Evolutionary conservation across 2,113 vertebrate genomes (phyloP).

Genomic region (Sturnira hondurensis): DNA sequence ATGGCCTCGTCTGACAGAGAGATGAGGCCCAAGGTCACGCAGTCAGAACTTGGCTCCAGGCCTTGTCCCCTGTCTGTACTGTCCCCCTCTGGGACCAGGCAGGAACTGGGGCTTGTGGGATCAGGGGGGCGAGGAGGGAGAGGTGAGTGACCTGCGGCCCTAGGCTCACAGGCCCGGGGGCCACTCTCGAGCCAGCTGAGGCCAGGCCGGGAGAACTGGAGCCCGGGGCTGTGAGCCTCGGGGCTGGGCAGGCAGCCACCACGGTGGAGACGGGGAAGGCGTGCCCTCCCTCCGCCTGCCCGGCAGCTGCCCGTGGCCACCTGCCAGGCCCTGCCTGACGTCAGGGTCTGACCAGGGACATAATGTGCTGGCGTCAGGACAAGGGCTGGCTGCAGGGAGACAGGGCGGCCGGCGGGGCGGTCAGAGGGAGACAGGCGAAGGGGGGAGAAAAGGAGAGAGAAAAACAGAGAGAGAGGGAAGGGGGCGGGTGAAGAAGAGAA

Average conservation of each 20-base stretch:
- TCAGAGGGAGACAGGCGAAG: constrained; percentile 40
- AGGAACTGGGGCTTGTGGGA: not conserved
- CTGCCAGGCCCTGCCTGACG: constrained; percentile 82
- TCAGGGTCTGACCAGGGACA: constrained; percentile 83
- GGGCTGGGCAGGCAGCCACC: not conserved
- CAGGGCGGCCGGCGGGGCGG: constrained; percentile 36
- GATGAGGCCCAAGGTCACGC: not conserved
- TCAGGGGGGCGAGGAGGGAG: not conserved
- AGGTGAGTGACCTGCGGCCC: not conserved
- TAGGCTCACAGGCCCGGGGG: not conserved
- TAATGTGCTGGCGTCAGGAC: constrained; percentile 81
- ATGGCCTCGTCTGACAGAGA: not conserved
- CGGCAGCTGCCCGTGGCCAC: constrained; percentile 76
- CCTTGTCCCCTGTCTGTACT: not conserved
- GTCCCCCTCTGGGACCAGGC: not conserved
- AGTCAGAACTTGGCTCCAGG: accelerated
- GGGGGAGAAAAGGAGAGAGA: constrained; percentile 7
- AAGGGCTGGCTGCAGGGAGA: constrained; percentile 63
- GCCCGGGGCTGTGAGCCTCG: not conserved
- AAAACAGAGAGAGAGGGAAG: constrained; percentile 11
- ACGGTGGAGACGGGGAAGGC: constrained; percentile 27
- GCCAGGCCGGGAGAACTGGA: not conserved
- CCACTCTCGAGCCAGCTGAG: not conserved
- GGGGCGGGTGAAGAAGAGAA: not conserved
- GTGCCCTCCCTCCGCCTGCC: constrained; percentile 61